Conservation (phyloP, 2,113 vertebrate genomes). For the Dasypus novemcinctus region DNA sequence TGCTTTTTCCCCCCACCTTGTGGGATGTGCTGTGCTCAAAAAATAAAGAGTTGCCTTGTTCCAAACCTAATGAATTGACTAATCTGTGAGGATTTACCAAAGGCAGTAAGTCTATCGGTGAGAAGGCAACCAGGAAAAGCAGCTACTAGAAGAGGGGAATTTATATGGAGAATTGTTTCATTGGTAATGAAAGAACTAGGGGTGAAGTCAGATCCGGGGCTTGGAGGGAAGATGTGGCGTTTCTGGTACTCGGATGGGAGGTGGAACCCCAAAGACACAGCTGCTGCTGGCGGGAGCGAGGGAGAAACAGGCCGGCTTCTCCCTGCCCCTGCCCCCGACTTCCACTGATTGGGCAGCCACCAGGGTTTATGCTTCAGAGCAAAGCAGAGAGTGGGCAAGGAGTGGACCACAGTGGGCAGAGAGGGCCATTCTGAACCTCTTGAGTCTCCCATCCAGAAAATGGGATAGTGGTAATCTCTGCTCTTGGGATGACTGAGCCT, state of each 20-base stretch:
- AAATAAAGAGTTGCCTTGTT: background rate
- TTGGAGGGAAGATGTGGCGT: background rate
- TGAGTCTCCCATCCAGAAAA: background rate
- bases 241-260: background rate
- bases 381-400: background rate
- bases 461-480: background rate
- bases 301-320: background rate
- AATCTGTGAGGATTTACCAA: background rate
- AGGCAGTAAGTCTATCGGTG: background rate
- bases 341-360: background rate
- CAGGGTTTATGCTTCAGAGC: background rate
- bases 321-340: background rate
- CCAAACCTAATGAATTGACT: background rate
- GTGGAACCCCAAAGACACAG: background rate
- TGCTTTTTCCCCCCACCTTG: background rate
- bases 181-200: background rate
- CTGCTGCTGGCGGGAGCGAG: background rate
- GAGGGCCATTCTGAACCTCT: background rate
- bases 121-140: background rate
- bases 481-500: background rate
- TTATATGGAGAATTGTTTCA: background rate
- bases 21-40: background rate
- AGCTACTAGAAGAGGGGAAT: background rate
- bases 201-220: background rate
- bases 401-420: background rate